Evolutionary conservation across 37 sponge, comb jelly and placozoan species (phyloP).

Genomic region (Ianthella basta): DNA sequence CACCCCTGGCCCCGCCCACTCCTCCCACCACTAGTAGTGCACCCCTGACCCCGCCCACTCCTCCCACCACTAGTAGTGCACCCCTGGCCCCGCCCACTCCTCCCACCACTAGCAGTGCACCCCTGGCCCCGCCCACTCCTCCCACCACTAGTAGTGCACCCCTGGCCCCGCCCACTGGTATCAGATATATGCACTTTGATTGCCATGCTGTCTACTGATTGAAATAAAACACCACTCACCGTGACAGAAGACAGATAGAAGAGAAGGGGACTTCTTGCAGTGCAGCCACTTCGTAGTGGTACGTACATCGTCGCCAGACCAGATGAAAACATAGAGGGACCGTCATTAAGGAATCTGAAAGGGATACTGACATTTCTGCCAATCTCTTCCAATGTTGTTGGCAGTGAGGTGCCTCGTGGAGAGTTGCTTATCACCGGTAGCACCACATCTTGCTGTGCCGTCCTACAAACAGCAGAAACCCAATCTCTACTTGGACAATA

Average conservation of each 20-base stretch:
- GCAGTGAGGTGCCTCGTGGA: neutral
- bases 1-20: too few species aligned
- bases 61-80: neutral
- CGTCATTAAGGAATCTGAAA: neutral
- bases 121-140: too few species aligned
- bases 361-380: neutral
- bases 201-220: too few species aligned
- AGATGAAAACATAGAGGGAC: neutral
- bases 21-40: too few species aligned
- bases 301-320: neutral
- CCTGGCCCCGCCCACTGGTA: too few species aligned
- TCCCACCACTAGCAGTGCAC: too few species aligned
- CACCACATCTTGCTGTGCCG: neutral
- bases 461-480: neutral
- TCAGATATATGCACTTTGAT: too few species aligned
- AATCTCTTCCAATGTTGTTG: neutral
- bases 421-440: neutral
- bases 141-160: too few species aligned
- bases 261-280: neutral
- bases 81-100: neutral
- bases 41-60: too few species aligned
- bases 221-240: conserved; percentile 14
- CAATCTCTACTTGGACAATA: neutral
- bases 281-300: neutral
- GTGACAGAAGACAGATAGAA: neutral